These are phyloP conservation scores for Platycercus adscitus DNA, from an alignment of 2,113 vertebrate species.

Conservation along the genomic window DNA sequence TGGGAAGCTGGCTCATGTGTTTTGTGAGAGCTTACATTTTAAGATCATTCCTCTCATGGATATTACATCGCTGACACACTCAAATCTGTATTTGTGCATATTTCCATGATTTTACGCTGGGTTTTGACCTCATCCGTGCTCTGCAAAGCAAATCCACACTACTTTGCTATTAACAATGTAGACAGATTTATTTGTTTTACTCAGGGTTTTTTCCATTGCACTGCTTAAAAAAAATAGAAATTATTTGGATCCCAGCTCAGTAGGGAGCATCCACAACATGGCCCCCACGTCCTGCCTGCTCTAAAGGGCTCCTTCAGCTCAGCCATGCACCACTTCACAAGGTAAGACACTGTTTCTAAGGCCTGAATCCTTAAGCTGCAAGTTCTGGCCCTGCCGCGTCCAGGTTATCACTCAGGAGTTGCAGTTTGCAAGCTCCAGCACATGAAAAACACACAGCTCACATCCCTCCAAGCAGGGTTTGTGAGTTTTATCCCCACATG, in stretches of 20 bases:
- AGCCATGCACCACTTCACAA: fast-evolving
- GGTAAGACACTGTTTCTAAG: not conserved
- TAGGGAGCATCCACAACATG: fast-evolving
- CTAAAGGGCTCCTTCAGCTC: not conserved
- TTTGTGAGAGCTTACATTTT: fast-evolving
- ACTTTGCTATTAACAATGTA: not conserved
- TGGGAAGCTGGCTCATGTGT: not conserved
- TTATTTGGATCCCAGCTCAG: not conserved
- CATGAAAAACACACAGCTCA: fast-evolving
- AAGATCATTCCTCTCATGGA: not conserved
- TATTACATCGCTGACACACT: not conserved
- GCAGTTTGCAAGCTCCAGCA: not conserved
- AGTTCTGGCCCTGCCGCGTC: not conserved
- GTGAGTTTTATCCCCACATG: fast-evolving
- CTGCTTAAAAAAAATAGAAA: not conserved
- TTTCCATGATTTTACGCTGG: not conserved
- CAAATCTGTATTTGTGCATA: not conserved
- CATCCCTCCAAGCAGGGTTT: not conserved
- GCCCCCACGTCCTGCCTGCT: fast-evolving
- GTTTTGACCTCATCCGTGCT: not conserved
- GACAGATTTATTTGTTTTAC: too few species aligned
- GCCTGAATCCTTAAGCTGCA: not conserved
- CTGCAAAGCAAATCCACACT: not conserved
- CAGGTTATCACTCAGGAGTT: fast-evolving
- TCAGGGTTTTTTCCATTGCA: not conserved